A percentile compares a stretch with the other conserved stretches of the same genome.
Conservation (phyloP, 1,140 invertebrate genomes). For the Andricus grossulariae region DNA sequence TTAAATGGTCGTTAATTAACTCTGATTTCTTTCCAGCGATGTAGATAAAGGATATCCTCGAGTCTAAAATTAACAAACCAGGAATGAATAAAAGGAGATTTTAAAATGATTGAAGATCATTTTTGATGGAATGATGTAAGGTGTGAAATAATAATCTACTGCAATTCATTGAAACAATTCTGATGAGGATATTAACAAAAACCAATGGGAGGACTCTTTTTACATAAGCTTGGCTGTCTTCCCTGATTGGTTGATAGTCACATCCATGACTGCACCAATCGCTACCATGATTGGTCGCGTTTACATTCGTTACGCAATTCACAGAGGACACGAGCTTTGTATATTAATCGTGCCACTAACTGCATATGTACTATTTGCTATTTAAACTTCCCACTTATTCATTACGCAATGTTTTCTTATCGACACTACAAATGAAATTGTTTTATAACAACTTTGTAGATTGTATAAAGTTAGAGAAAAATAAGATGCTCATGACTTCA, state of each 20-base stretch:
- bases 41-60: neutral
- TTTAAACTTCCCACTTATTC: constrained; percentile 29
- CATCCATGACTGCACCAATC: neutral
- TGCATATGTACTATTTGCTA: constrained; percentile 22
- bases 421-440: constrained; percentile 2
- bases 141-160: neutral
- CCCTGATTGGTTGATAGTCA: constrained; percentile 19
- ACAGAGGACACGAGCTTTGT: constrained; percentile 13
- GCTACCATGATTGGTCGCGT: constrained; percentile 18
- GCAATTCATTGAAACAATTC: neutral
- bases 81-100: neutral
- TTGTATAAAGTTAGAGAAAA: neutral
- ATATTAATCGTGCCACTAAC: constrained; percentile 27
- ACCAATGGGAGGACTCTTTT: neutral
- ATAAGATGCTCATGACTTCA: neutral
- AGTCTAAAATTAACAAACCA: neutral
- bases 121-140: neutral
- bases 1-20: neutral
- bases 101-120: neutral
- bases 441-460: neutral
- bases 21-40: neutral
- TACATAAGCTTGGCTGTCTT: neutral
- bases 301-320: constrained; percentile 24
- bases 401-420: constrained; percentile 10
- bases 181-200: neutral